Evolutionary conservation across 2,888 invertebrate species (phyloP).

Genomic region (Conus canariensis): DNA sequence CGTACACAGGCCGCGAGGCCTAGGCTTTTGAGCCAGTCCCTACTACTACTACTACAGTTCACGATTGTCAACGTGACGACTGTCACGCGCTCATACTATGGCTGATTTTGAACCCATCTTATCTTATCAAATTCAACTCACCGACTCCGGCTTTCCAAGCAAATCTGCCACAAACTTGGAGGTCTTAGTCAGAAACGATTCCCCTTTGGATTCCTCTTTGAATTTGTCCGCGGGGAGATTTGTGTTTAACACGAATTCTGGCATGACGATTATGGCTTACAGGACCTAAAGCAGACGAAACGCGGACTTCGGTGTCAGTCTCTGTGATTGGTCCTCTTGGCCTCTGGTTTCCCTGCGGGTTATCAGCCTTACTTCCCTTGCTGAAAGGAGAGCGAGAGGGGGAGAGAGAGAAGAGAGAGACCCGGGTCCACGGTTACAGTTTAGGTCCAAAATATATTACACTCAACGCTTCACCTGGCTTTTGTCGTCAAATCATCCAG

Average conservation of each 20-base stretch:
- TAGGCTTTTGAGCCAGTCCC: no score
- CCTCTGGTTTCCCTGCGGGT: background rate
- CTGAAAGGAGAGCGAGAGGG: background rate
- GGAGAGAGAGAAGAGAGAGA: background rate
- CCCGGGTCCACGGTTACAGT: no score
- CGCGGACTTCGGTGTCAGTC: no score
- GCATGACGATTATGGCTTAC: slow-evolving; percentile 37
- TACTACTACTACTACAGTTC: no score
- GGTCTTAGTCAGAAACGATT: slow-evolving; percentile 34
- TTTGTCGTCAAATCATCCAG: no score
- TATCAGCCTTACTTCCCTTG: background rate
- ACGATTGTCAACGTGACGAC: no score
- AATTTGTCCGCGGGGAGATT: slow-evolving; percentile 45
- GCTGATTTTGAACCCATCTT: no score
- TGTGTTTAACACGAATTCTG: slow-evolving; percentile 39
- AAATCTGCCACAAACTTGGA: slow-evolving; percentile 42
- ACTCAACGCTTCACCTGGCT: background rate
- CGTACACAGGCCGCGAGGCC: no score
- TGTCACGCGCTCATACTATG: no score
- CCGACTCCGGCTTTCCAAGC: slow-evolving; percentile 48
- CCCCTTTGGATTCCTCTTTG: background rate
- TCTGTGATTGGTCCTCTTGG: no score
- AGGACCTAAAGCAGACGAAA: no score
- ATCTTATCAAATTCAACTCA: slow-evolving; percentile 7
- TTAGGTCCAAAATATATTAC: no score